Evolutionary conservation across 2,113 vertebrate genomes (phyloP).

Genomic region (Chelonoidis abingdonii): DNA sequence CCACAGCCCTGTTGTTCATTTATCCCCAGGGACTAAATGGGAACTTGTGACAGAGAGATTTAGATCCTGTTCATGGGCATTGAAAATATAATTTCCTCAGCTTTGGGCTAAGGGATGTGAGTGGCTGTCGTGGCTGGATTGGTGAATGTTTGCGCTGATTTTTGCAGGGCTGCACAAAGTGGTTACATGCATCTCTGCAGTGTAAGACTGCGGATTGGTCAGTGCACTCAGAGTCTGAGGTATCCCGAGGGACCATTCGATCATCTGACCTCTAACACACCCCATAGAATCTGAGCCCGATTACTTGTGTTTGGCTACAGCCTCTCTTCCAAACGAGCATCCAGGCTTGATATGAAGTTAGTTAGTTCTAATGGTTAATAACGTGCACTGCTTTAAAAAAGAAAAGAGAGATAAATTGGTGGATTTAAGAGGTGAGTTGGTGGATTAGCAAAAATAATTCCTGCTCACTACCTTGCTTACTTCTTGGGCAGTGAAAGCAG

Average conservation of each 20-base stretch:
- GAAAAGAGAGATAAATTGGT: no score
- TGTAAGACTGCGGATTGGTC: no score
- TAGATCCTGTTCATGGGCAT: not conserved
- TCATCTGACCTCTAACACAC: not conserved
- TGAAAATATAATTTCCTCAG: not conserved
- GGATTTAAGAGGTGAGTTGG: not conserved
- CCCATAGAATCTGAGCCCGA: not conserved
- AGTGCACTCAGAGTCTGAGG: not conserved
- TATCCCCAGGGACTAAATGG: not conserved
- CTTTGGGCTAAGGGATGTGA: not conserved
- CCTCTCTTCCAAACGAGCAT: not conserved
- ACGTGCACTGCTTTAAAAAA: not conserved
- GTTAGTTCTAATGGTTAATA: not conserved
- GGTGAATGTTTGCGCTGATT: not conserved
- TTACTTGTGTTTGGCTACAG: not conserved
- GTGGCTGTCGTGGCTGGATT: not conserved
- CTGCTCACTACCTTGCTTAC: not conserved
- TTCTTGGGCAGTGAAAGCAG: not conserved
- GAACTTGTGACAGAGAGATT: not conserved
- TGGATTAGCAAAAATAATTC: not conserved
- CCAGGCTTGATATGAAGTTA: not conserved
- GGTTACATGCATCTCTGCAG: not conserved
- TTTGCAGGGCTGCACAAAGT: not conserved
- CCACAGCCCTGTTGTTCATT: not conserved
- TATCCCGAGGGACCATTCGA: not conserved